Conservation (phyloP, 2,797 vertebrate genomes). For the Furcifer pardalis region DNA sequence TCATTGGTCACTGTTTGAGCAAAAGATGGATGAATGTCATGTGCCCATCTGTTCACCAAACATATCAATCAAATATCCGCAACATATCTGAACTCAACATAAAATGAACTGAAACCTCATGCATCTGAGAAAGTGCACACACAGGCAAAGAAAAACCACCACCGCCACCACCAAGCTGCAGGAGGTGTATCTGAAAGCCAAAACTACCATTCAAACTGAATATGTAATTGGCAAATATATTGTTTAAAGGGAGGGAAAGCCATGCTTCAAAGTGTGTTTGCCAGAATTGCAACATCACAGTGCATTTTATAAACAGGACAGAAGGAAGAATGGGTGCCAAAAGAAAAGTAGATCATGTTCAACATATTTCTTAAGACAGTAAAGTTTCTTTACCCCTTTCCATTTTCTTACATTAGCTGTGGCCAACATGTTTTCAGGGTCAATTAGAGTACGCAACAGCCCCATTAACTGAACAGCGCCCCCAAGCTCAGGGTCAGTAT, state of each 20-base stretch:
- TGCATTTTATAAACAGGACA: neutral
- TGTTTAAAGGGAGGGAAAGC: neutral
- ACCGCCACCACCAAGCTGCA: neutral
- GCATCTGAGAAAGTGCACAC: neutral
- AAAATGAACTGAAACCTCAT: neutral
- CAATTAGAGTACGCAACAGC: constrained; percentile 94
- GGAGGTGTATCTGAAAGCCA: neutral
- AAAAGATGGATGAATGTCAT: neutral
- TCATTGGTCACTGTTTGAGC: neutral
- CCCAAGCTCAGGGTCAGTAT: constrained; percentile 96
- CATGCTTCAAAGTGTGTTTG: constrained; percentile 3
- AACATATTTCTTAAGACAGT: constrained; percentile 36
- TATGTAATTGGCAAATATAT: neutral
- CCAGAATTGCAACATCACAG: neutral
- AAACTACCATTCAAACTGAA: neutral
- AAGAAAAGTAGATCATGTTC: constrained; percentile 3
- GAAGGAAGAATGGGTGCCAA: neutral
- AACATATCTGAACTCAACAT: neutral
- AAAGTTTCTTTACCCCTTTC: constrained; percentile 57
- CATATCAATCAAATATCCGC: neutral
- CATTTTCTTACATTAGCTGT: constrained; percentile 90
- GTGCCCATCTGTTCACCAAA: neutral
- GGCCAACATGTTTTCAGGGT: constrained; percentile 98
- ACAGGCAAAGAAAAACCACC: neutral
- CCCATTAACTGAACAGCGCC: constrained; percentile 98